Percentiles rank a stretch among this genome's conserved stretches.
phyloP scores from a whole-genome alignment of 2,113 vertebrate species.

The Puntigrus tetrazona region DNA sequence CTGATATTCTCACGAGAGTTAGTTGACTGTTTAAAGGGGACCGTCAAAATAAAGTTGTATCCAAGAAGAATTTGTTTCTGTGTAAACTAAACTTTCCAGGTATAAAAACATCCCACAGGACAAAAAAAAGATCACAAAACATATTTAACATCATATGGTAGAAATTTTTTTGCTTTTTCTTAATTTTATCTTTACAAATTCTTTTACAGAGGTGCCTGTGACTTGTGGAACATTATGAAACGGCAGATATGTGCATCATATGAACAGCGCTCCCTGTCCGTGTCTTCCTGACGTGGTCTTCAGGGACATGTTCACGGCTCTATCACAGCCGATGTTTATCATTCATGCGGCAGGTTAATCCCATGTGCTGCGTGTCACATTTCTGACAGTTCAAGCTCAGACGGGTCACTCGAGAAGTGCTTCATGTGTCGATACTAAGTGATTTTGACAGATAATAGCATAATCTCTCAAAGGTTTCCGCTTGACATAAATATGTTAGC shows the following conservation, averaged over 20 bases:
- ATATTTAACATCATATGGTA: too few relatives aligned
- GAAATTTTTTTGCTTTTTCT: too few relatives aligned
- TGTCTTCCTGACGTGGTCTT: neutral
- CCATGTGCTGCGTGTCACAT: neutral
- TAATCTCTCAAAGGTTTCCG: conserved; percentile 9
- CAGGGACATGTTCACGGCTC: neutral
- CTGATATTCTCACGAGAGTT: too few relatives aligned
- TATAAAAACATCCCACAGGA: too few relatives aligned
- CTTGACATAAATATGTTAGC: neutral
- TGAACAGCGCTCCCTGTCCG: neutral
- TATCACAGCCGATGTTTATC: neutral
- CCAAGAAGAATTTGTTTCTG: too few relatives aligned
- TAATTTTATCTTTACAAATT: too few relatives aligned
- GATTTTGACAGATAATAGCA: conserved; percentile 14
- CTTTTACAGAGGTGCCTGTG: too few relatives aligned
- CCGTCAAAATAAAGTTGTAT: too few relatives aligned
- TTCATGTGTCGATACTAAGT: neutral
- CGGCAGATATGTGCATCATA: neutral
- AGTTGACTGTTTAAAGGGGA: too few relatives aligned
- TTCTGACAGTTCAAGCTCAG: conserved; percentile 4
- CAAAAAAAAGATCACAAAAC: too few relatives aligned
- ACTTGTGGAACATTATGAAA: too few relatives aligned
- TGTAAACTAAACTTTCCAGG: too few relatives aligned
- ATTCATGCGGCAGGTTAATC: neutral
- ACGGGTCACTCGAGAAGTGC: neutral